Conservation (phyloP, 2,888 invertebrate species). For the Erynnis tages region DNA sequence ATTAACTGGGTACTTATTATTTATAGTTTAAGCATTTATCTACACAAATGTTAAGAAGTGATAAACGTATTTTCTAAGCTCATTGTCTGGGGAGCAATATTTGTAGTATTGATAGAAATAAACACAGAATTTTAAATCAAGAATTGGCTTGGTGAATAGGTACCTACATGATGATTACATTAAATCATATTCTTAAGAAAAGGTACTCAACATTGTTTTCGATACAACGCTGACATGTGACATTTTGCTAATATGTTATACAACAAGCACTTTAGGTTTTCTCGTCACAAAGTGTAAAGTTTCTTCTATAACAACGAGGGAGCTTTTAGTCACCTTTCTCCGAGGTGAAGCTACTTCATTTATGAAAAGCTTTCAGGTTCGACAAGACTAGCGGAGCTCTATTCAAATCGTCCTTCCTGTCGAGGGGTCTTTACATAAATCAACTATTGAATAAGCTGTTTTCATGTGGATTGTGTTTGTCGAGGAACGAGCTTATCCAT, state of each 20-base stretch:
- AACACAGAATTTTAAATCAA: too few species aligned
- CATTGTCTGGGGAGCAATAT: too few species aligned
- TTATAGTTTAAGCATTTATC: too few species aligned
- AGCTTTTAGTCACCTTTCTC: constrained; percentile 63
- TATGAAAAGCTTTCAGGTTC: constrained; percentile 77
- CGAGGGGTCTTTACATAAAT: constrained; percentile 57
- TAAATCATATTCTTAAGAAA: too few species aligned
- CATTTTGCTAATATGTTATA: constrained; percentile 33
- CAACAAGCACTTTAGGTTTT: constrained; percentile 40
- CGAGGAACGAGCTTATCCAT: constrained; percentile 28
- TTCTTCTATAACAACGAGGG: constrained; percentile 53
- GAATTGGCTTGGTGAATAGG: too few species aligned
- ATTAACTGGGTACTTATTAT: too few species aligned
- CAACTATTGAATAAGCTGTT: constrained; percentile 65
- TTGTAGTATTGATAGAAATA: too few species aligned
- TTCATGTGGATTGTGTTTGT: constrained; percentile 46
- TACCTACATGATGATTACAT: too few species aligned
- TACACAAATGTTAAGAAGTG: too few species aligned
- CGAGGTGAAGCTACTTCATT: constrained; percentile 64
- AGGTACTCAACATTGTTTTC: constrained; percentile 2
- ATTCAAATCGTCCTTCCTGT: constrained; percentile 71
- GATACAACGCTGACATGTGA: constrained; percentile 7
- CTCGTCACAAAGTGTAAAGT: constrained; percentile 54
- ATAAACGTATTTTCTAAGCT: too few species aligned
- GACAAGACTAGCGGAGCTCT: constrained; percentile 62